phyloP scores from a whole-genome alignment of 1,140 invertebrate genomes.

The Calliopsis andreniformis region DNA sequence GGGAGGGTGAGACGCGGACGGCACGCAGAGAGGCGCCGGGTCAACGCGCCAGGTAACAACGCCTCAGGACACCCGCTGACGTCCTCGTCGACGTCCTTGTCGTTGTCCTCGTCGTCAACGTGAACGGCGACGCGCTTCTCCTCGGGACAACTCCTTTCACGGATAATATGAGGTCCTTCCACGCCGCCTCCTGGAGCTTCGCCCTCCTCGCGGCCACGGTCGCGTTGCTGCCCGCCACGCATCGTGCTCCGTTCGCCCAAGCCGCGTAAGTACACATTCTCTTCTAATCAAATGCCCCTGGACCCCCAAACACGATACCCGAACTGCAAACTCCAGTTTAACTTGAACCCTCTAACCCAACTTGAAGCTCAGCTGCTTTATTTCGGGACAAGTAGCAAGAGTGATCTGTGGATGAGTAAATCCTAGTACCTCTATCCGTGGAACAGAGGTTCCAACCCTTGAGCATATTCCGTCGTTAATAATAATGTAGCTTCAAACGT shows the following conservation, averaged over 20 bases:
- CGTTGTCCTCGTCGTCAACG: conserved; percentile 45
- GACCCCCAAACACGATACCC: not conserved
- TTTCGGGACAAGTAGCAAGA: too few relatives aligned
- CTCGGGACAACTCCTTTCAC: conserved; percentile 31
- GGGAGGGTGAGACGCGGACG: conserved; percentile 64
- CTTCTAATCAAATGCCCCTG: not conserved
- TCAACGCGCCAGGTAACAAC: conserved; percentile 70
- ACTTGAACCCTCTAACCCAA: too few relatives aligned
- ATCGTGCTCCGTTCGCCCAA: conserved; percentile 79
- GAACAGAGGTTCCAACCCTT: too few relatives aligned
- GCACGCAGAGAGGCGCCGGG: conserved; percentile 67
- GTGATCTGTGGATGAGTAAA: too few relatives aligned
- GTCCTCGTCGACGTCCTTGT: conserved; percentile 54
- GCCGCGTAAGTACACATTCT: conserved; percentile 77
- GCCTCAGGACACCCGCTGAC: conserved; percentile 65
- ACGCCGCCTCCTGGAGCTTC: conserved; percentile 79
- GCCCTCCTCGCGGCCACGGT: conserved; percentile 80
- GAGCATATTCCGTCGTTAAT: too few relatives aligned
- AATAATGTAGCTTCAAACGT: not conserved
- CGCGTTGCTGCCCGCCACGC: conserved; percentile 78
- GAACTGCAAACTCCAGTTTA: too few relatives aligned
- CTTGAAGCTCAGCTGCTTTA: too few relatives aligned
- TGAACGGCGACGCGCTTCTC: conserved; percentile 41
- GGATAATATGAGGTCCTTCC: conserved; percentile 74
- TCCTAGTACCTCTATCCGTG: too few relatives aligned